Evolutionary conservation across 2,888 invertebrate species (phyloP), one percentile per base, ranked within the genome.

Genomic region (Patella pellucida): DNA sequence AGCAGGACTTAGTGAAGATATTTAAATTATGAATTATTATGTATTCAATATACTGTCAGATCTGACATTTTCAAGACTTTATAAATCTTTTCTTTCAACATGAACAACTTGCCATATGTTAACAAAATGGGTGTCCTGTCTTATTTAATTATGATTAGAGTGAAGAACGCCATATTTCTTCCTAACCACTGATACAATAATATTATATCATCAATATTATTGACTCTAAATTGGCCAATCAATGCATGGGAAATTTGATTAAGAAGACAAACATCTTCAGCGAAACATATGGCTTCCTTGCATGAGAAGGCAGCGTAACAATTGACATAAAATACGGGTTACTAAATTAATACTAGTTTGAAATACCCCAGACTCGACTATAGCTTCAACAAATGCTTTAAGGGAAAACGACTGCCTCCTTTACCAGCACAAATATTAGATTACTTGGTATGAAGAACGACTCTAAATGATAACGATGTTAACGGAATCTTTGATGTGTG

Each of bases 241-340:
- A 62, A 62, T 62, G 62, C 23, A 62, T 23, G 23, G 62, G 62
- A 62, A 62, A 62, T 62, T 62, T 62, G 62, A 62, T 62, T 62
- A 62, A 19, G 62, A 62, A 19, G 62, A 62, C 62, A 62, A 62
- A 62, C 19, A 62, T 62, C 23, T 62, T 62, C 19, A 62, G 23
- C 12, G 62, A 62, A 23, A 62, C 62, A 62, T 62, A 62, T 62
- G 62, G 62, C 62, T 19, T 19, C 62, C 23, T 62, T 62, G 23
- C 62, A 23, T 23, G 62, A 62, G 62, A 62, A 9, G 62, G 19
- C 23, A 19, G 62, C 23, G 19, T 23, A 62, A 14, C 19, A 62
- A 62, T 62, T 23, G 23, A 12, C 62, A 62, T 19, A 23, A 23
- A 62, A 62, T 62, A 15, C 19, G 19, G 19, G 11, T 11, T 19